phyloP scores from a whole-genome alignment of 2,888 invertebrate genomes.

The Sminthurides aquaticus region DNA sequence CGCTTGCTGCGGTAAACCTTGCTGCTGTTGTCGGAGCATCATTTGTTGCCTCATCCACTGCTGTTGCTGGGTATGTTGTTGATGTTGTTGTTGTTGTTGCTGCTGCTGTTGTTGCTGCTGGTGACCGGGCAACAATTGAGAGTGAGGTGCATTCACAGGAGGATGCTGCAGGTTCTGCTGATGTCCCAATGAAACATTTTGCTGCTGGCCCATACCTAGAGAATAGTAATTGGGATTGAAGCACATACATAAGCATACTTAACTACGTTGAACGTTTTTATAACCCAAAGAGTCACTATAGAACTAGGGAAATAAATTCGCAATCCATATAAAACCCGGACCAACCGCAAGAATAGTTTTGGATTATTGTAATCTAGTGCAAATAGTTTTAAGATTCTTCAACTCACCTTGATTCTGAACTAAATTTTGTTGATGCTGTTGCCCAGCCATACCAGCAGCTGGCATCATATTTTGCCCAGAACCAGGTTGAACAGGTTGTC shows the following conservation, averaged over 20 bases:
- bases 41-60: constrained; percentile 45
- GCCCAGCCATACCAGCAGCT: constrained; percentile 32
- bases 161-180: constrained; percentile 42
- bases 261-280: too few species aligned
- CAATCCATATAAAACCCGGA: too few species aligned
- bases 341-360: too few species aligned
- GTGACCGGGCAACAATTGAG: constrained; percentile 26
- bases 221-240: too few species aligned
- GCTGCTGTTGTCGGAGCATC: constrained; percentile 48
- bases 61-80: constrained; percentile 49
- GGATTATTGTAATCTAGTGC: too few species aligned
- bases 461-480: constrained; percentile 33
- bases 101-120: constrained; percentile 40
- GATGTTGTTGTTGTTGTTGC: constrained; percentile 43
- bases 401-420: constrained; percentile 34
- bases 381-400: not conserved
- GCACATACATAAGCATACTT: too few species aligned
- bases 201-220: constrained; percentile 35
- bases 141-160: constrained; percentile 19
- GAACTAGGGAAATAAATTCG: too few species aligned
- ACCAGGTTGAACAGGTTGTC: constrained; percentile 49
- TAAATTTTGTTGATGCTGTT: constrained; percentile 41
- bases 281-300: too few species aligned
- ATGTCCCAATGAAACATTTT: constrained; percentile 40
- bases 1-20: constrained; percentile 45